Conservation (phyloP, 2,888 invertebrate genomes). For the Limnephilus marmoratus region DNA sequence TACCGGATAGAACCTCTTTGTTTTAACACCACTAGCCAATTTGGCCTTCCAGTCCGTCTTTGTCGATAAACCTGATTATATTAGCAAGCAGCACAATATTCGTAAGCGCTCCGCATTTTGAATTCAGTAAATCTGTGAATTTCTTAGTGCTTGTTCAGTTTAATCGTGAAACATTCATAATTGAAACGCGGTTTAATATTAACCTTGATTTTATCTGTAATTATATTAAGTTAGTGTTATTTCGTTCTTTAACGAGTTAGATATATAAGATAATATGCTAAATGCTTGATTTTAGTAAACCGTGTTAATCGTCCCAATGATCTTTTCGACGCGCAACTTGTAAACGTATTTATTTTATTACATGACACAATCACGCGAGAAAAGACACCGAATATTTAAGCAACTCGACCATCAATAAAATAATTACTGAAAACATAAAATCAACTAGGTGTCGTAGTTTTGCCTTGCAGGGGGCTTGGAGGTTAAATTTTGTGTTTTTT, state of each 20-base stretch:
- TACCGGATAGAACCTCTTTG: not conserved
- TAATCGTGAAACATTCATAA: not conserved
- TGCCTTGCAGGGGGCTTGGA: too few relatives aligned
- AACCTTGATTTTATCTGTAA: not conserved
- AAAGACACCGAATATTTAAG: too few relatives aligned
- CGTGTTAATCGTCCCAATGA: not conserved
- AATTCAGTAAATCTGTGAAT: not conserved
- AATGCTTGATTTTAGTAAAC: not conserved
- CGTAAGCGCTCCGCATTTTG: not conserved
- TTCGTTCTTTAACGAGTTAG: not conserved
- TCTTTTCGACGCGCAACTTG: not conserved
- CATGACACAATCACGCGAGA: too few relatives aligned
- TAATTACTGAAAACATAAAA: too few relatives aligned
- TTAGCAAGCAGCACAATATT: not conserved
- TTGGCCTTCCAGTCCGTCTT: not conserved
- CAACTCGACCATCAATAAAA: too few relatives aligned
- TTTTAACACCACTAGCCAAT: not conserved
- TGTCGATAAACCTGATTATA: not conserved
- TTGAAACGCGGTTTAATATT: not conserved
- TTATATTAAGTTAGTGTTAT: not conserved
- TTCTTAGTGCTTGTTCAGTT: not conserved
- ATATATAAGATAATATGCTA: not conserved
- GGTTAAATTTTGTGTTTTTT: not conserved
- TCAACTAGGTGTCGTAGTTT: not conserved
- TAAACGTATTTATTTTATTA: not conserved